These are phyloP conservation scores for Notothenia coriiceps DNA, from an alignment of 2,113 vertebrate species.

Conservation along the genomic window DNA sequence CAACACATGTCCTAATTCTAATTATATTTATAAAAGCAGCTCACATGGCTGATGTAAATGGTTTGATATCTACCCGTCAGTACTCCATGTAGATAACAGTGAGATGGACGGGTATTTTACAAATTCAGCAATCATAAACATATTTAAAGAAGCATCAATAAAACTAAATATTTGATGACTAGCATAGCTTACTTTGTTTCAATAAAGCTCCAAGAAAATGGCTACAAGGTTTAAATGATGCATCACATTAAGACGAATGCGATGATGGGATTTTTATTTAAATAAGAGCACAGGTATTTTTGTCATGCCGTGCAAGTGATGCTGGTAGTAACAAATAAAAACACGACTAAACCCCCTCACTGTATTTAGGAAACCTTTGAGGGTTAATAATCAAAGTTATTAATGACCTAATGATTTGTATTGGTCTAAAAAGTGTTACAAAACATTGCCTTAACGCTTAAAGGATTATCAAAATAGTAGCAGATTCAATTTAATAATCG, in stretches of 20 bases:
- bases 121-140: neutral
- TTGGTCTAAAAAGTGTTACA: neutral
- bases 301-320: neutral
- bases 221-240: too few species aligned
- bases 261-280: too few species aligned
- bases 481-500: neutral
- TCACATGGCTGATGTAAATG: neutral
- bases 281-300: too few species aligned
- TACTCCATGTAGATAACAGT: neutral
- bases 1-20: constrained; percentile 3
- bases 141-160: neutral
- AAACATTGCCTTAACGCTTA: too few species aligned
- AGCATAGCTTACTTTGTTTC: too few species aligned
- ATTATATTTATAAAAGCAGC: neutral
- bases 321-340: neutral
- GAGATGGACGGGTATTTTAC: neutral
- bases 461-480: neutral
- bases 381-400: neutral
- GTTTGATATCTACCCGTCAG: neutral
- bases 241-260: too few species aligned
- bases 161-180: neutral
- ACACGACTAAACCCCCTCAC: neutral
- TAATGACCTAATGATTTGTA: neutral
- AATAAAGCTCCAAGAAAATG: too few species aligned
- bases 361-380: neutral